Percentiles rank a stretch among this genome's conserved stretches.
phyloP scores from a whole-genome alignment of 2,113 vertebrate species.

The Mungos mungo region DNA sequence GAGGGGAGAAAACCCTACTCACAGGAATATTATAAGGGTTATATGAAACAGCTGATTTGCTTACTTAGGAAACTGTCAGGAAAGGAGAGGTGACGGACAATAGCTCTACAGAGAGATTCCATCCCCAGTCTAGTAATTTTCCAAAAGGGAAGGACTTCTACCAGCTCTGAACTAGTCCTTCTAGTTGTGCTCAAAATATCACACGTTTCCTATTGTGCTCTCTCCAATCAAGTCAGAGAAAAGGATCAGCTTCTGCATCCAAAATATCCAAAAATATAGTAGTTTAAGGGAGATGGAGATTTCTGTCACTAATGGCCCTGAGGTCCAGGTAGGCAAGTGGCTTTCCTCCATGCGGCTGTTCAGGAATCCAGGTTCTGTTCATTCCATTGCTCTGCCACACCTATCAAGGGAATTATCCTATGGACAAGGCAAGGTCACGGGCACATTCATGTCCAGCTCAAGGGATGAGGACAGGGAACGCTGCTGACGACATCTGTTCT shows the following conservation, averaged over 20 bases:
- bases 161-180: not conserved
- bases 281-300: not conserved
- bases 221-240: not conserved
- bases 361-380: not conserved
- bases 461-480: not conserved
- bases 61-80: not conserved
- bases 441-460: not conserved
- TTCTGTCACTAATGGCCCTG: not conserved
- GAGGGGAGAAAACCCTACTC: not conserved
- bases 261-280: not conserved
- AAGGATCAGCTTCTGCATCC: not conserved
- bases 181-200: not conserved
- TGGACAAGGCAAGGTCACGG: not conserved
- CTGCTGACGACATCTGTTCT: not conserved
- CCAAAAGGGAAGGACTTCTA: not conserved
- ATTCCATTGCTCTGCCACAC: not conserved
- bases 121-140: not conserved
- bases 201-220: not conserved
- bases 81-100: not conserved
- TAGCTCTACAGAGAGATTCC: not conserved
- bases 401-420: not conserved
- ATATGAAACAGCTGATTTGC: not conserved
- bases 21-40: not conserved
- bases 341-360: not conserved
- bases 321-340: not conserved